Conservation (phyloP, 2,888 invertebrate genomes). For the Mechanitis mazaeus region DNA sequence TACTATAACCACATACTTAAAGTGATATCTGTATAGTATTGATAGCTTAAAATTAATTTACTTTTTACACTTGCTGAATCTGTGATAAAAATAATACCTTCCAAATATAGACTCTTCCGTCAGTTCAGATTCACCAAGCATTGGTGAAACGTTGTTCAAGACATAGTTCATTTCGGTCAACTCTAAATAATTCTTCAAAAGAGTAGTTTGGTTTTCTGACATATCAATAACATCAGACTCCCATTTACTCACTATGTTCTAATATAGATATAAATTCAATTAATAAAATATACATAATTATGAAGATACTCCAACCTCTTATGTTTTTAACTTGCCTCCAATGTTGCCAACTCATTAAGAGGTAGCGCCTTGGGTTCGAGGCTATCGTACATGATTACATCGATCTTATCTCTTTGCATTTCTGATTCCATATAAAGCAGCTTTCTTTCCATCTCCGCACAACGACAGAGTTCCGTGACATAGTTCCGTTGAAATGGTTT, state of each 20-base stretch:
- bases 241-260: conserved; percentile 58
- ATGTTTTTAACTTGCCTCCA: conserved; percentile 80
- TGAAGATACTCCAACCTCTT: too few species aligned
- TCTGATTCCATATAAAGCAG: conserved; percentile 85
- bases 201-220: conserved; percentile 41
- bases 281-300: too few species aligned
- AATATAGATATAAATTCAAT: conserved; percentile 6
- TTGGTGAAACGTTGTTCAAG: conserved; percentile 47
- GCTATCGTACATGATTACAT: conserved; percentile 75
- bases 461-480: conserved; percentile 88
- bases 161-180: conserved; percentile 57
- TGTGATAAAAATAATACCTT: conserved; percentile 25
- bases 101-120: conserved; percentile 33
- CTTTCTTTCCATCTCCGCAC: conserved; percentile 90
- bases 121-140: conserved; percentile 51
- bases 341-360: conserved; percentile 83
- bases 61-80: too few species aligned
- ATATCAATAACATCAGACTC: conserved; percentile 50
- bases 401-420: conserved; percentile 83
- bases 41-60: too few species aligned
- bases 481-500: conserved; percentile 89
- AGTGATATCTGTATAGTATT: neutral
- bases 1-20: too few species aligned
- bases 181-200: conserved; percentile 48
- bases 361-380: conserved; percentile 78